Base-by-base conservation (phyloP, 2,797 vertebrate genomes). In the Sebastes nivosus region DNA sequence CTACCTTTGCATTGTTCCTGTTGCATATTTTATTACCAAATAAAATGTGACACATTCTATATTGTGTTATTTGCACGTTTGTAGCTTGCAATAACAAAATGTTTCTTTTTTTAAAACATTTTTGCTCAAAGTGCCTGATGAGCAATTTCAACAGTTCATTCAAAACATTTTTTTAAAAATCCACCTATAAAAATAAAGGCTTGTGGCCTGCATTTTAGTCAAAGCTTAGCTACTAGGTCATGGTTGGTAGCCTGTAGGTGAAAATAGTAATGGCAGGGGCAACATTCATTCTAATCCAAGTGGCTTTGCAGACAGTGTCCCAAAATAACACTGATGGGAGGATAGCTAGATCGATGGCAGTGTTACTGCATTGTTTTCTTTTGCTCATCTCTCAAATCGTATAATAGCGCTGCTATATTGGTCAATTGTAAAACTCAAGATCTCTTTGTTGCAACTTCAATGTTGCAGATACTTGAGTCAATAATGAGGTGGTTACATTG, bases 1-100 rank as follows among this genome's bases (percentile, higher is more conserved):
- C 50, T 63, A 77, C 29, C 8, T 50, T 79, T 79, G 76, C n/a
- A 42, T 60, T 3, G 68, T 61, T 67, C 8, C 69, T 74, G 55
- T 81, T 34, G 16, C 20, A 14, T 77, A 8, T 4, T 58, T 36
- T 71, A 1, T 64, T 63, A 58, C 42, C 2, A 32, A 36, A 29
- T 11, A 9, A 22, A 59, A 18, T 30, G 6, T 67, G 22, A 60
- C 58, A 25, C 55, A 9, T 8, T 24, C 11, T 1, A 11, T 10
- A 46, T 22, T 27, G 4, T 57, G 12, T 32, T 55, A 14, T 55
- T 24, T 46, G 24, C 18, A 9, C 2, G 2, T 6, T 11, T 42
- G 16, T 5, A 46, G 13, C 20, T 30, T 75, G 34, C 24, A 4
- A 8, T 29, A 67, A 42, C 12, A 22, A 57, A n/a, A 22, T 0